These are phyloP conservation scores for Urocyon cinereoargenteus DNA, from an alignment of 2,797 vertebrate genomes.

Conservation along the genomic window DNA sequence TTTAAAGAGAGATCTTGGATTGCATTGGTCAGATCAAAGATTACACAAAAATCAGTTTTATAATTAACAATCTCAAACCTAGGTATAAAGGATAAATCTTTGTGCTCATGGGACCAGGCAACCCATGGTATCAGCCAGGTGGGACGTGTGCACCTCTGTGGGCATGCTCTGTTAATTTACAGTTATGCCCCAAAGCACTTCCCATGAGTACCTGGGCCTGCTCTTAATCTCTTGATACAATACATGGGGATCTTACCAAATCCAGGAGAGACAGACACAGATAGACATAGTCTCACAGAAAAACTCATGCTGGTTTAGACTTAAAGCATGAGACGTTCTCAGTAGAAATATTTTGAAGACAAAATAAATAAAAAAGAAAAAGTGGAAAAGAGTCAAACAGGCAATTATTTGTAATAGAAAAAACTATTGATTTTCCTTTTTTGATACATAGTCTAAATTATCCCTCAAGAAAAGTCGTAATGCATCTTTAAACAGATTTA, in stretches of 20 bases:
- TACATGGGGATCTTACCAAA: neutral
- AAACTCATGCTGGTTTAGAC: slow-evolving; percentile 55
- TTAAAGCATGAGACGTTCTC: slow-evolving; percentile 72
- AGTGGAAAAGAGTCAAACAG: slow-evolving; percentile 86
- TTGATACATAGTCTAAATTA: slow-evolving; percentile 92
- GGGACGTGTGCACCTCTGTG: accelerated
- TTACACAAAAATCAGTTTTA: neutral
- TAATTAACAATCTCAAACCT: neutral
- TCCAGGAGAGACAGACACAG: neutral
- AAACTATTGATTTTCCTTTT: slow-evolving; percentile 91
- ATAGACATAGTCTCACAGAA: neutral
- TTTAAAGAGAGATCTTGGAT: neutral
- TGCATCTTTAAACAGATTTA: slow-evolving; percentile 92
- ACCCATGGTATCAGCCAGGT: accelerated
- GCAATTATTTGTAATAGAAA: slow-evolving; percentile 91
- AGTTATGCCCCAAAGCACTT: accelerated
- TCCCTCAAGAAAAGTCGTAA: slow-evolving; percentile 90
- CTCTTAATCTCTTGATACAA: accelerated
- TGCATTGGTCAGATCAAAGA: neutral
- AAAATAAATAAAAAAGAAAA: slow-evolving; percentile 90
- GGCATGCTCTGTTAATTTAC: accelerated
- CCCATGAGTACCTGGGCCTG: accelerated
- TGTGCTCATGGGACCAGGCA: accelerated
- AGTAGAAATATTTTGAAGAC: slow-evolving; percentile 84
- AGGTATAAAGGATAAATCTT: neutral